Conservation (phyloP, 1,140 invertebrate species). For the Thaumatotibia leucotreta region DNA sequence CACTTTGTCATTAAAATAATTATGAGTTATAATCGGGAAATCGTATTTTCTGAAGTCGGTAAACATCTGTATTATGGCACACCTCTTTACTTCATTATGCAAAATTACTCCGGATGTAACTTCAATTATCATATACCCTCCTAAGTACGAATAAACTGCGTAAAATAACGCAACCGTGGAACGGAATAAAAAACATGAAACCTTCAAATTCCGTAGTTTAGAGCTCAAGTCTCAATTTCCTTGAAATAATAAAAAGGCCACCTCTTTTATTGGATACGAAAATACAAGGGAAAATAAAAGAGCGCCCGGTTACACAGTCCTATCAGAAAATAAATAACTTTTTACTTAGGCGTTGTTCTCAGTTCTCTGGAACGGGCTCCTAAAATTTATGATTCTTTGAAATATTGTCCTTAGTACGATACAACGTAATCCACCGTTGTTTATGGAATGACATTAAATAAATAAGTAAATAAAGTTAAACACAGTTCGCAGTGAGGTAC, state of each 20-base stretch:
- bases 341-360: slow-evolving; percentile 66
- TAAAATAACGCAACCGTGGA: not conserved
- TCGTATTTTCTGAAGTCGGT: no score
- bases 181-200: not conserved
- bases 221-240: slow-evolving; percentile 44
- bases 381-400: slow-evolving; percentile 72
- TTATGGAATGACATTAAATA: slow-evolving; percentile 30
- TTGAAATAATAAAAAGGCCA: slow-evolving; percentile 63
- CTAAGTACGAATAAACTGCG: not conserved
- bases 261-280: slow-evolving; percentile 67
- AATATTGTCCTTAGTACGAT: slow-evolving; percentile 56
- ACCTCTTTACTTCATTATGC: not conserved
- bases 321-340: slow-evolving; percentile 73
- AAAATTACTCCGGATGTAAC: not conserved
- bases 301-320: slow-evolving; percentile 68
- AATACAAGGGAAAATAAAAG: slow-evolving; percentile 63
- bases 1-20: no score
- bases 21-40: no score
- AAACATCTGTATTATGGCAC: no score
- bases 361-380: slow-evolving; percentile 58
- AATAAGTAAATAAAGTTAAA: not conserved
- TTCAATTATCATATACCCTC: not conserved
- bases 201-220: slow-evolving; percentile 14
- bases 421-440: slow-evolving; percentile 38
- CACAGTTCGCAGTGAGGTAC: not conserved